phyloP scores from a whole-genome alignment of 1,140 invertebrate species.

The Ooceraea biroi region DNA sequence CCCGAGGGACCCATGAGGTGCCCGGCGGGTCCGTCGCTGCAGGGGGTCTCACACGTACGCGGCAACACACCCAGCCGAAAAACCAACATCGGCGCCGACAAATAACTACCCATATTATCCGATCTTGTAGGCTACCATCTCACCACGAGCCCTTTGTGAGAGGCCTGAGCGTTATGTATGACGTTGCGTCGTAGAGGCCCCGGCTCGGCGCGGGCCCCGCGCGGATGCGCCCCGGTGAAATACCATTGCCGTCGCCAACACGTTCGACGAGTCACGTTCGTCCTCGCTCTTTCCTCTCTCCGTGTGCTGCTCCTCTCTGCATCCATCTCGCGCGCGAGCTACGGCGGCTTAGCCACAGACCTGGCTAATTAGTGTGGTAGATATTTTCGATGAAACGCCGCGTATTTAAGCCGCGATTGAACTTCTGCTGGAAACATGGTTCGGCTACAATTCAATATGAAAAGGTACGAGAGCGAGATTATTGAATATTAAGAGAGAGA shows the following conservation, averaged over 20 bases:
- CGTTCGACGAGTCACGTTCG: slow-evolving; percentile 49
- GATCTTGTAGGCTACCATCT: slow-evolving; percentile 85
- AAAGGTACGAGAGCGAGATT: too few species aligned
- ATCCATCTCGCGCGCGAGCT: slow-evolving; percentile 11
- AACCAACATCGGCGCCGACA: slow-evolving; percentile 86
- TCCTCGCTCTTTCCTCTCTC: neutral
- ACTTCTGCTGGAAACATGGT: neutral
- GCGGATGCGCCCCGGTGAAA: slow-evolving; percentile 69
- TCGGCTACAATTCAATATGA: too few species aligned
- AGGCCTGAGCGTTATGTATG: slow-evolving; percentile 78
- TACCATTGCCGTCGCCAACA: slow-evolving; percentile 57
- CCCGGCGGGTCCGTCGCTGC: slow-evolving; percentile 81
- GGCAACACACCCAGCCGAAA: slow-evolving; percentile 81
- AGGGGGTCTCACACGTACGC: slow-evolving; percentile 81
- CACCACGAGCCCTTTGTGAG: slow-evolving; percentile 84
- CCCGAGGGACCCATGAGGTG: slow-evolving; percentile 64
- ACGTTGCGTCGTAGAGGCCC: slow-evolving; percentile 69
- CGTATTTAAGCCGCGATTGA: slow-evolving; percentile 11
- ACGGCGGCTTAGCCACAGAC: neutral
- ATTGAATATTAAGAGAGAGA: too few species aligned
- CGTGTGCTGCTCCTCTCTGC: neutral
- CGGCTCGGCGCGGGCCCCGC: slow-evolving; percentile 35
- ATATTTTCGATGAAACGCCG: slow-evolving; percentile 28
- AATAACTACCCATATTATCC: slow-evolving; percentile 86
- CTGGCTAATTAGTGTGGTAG: slow-evolving; percentile 25